Evolutionary conservation across 1,140 invertebrate species (phyloP), one percentile per base, ranked within the genome.

Genomic region (Caerostris extrusa): DNA sequence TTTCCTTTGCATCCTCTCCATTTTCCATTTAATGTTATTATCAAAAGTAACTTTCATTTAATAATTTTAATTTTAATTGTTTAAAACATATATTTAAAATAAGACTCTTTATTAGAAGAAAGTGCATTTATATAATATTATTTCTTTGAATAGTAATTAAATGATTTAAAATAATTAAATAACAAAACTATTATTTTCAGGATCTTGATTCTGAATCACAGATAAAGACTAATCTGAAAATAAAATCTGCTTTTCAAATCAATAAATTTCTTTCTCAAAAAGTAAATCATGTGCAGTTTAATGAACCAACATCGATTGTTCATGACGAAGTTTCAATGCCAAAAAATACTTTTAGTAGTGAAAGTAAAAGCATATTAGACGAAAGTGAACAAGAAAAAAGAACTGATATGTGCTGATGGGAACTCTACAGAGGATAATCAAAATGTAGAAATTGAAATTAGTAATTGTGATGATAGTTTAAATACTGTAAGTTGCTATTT

Each of bases 401-500:
- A 50, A 34, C 14, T 34, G 34, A 34, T 34, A 34, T 34, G 34
- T 34, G 2, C 34, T 34, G 34, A 34, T 34, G 34, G 34, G 34
- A 64, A 5, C 8, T 56, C 19, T 34, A 58, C 14, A 7, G n/a
- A 34, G 34, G n/a, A 57, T n/a, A 12, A 19, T 10, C 14, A 12
- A 8, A 56, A n/a, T 5, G 61, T 50, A 14, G 34, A 85, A n/a
- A 53, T 8, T 64, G 60, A 64, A 34, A 34, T 12, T 7, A 34
- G 8, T 64, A 60, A 8, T 19, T 87, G 10, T 50, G n/a, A 50
- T 87, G 55, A 34, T 50, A 61, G 58, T 50, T 8, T 87, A 87
- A 87, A 17, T 7, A 61, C 58, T 8, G 85, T 87, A 87, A 64
- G 85, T 87, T 3, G 71, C 8, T 77, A 77, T 34, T 81, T n/a